These are phyloP conservation scores for Saccopteryx leptura DNA, from an alignment of 2,113 vertebrate species.

Conservation along the genomic window DNA sequence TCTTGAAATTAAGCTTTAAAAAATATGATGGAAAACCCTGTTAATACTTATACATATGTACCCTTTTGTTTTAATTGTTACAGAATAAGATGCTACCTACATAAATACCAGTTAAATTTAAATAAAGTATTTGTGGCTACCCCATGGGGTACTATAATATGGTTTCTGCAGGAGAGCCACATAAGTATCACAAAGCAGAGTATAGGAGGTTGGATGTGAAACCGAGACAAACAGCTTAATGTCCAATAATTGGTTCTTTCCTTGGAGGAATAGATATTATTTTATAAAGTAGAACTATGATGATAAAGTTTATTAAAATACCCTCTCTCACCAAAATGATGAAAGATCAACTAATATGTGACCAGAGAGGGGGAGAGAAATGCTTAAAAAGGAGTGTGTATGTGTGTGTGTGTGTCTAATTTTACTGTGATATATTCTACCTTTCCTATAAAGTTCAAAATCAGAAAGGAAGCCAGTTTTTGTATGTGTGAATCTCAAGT, in stretches of 20 bases:
- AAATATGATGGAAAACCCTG: constrained; percentile 14
- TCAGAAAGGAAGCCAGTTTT: background rate
- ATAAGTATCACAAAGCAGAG: constrained; percentile 16
- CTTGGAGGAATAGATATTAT: constrained; percentile 13
- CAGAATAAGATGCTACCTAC: constrained; percentile 50
- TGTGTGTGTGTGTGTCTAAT: background rate
- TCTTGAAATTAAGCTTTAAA: constrained; percentile 70
- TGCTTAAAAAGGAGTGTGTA: background rate
- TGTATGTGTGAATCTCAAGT: background rate
- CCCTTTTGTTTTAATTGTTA: constrained; percentile 15
- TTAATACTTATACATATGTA: background rate
- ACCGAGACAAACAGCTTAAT: constrained; percentile 2
- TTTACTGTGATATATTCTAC: constrained; percentile 4
- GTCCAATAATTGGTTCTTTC: background rate
- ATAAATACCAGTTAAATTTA: constrained; percentile 40
- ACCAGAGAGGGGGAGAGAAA: background rate
- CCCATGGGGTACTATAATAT: background rate
- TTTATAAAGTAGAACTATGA: constrained; percentile 34
- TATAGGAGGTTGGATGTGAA: background rate
- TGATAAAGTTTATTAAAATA: constrained; percentile 50
- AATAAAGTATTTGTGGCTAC: background rate
- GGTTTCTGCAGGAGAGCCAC: constrained; percentile 55
- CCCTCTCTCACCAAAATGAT: background rate
- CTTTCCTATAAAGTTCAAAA: constrained; percentile 18
- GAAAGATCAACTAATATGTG: background rate